These are phyloP conservation scores for Scyliorhinus canicula DNA, from an alignment of 2,797 vertebrate species.

Conservation along the genomic window DNA sequence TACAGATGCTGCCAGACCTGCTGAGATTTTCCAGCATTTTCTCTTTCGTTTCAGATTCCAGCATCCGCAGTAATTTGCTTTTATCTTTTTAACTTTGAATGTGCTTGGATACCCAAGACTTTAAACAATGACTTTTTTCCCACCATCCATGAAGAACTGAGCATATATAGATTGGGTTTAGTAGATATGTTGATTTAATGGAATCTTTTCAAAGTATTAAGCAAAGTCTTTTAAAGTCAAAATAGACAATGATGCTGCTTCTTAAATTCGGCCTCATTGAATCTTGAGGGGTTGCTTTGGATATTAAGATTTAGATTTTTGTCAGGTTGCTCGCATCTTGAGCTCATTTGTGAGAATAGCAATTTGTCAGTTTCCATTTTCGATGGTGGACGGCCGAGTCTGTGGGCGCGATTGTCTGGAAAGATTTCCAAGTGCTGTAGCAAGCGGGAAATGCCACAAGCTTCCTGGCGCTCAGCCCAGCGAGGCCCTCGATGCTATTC, in stretches of 20 bases:
- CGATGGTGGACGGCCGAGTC: not conserved
- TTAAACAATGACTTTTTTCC: not conserved
- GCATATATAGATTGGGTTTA: not conserved
- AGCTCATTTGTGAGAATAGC: not conserved
- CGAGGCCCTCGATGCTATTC: too few species aligned
- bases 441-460: too few species aligned
- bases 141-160: not conserved
- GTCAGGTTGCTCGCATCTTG: not conserved
- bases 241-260: not conserved
- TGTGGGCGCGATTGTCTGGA: too few species aligned
- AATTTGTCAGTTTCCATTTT: not conserved
- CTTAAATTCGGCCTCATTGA: not conserved
- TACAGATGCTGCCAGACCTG: too few species aligned
- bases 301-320: not conserved
- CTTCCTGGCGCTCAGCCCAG: too few species aligned
- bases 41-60: too few species aligned
- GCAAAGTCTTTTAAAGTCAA: not conserved
- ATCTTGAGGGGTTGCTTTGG: not conserved
- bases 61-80: too few species aligned
- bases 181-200: not conserved
- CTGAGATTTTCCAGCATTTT: too few species aligned
- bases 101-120: too few species aligned
- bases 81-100: not conserved
- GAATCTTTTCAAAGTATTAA: not conserved
- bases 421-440: too few species aligned